Conservation (phyloP, 1,140 invertebrate species). For the Battus philenor region DNA sequence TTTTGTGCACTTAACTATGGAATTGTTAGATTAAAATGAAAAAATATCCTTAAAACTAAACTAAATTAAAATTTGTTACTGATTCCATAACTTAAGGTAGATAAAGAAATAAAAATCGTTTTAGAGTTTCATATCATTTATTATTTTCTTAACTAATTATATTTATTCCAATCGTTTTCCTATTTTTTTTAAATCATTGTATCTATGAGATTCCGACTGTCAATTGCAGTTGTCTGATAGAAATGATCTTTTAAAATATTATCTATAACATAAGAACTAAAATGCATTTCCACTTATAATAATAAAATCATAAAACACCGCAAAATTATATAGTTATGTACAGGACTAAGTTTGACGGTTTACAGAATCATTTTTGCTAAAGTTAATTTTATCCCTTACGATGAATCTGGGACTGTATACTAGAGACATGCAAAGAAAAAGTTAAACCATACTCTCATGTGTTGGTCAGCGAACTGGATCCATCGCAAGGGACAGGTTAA, state of each 20-base stretch:
- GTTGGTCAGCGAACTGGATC: slow-evolving; percentile 35
- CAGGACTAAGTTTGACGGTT: slow-evolving; percentile 64
- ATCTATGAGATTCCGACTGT: slow-evolving; percentile 71
- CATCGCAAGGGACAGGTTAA: slow-evolving; percentile 45
- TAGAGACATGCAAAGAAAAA: slow-evolving; percentile 32
- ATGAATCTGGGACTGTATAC: slow-evolving; percentile 38
- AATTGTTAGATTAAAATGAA: too few species aligned
- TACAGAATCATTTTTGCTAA: slow-evolving; percentile 53
- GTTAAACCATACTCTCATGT: slow-evolving; percentile 21
- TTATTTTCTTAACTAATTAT: slow-evolving; percentile 74
- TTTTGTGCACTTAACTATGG: too few species aligned
- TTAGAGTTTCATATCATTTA: slow-evolving; percentile 71
- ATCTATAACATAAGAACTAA: slow-evolving; percentile 74
- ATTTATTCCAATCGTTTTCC: slow-evolving; percentile 73
- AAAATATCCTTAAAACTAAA: too few species aligned
- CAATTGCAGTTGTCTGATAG: slow-evolving; percentile 63
- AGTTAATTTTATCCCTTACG: slow-evolving; percentile 38
- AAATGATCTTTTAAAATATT: slow-evolving; percentile 71
- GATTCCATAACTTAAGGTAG: too few species aligned
- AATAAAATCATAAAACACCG: slow-evolving; percentile 63
- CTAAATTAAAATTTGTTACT: too few species aligned
- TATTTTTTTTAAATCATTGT: slow-evolving; percentile 69
- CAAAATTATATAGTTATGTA: slow-evolving; percentile 71
- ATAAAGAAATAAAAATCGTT: slow-evolving; percentile 39
- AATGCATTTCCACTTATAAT: slow-evolving; percentile 72